Evolutionary conservation across 2,797 vertebrate genomes (phyloP), one percentile per base, ranked within the genome.

Genomic region (Ctenochaetus hawaiiensis): DNA sequence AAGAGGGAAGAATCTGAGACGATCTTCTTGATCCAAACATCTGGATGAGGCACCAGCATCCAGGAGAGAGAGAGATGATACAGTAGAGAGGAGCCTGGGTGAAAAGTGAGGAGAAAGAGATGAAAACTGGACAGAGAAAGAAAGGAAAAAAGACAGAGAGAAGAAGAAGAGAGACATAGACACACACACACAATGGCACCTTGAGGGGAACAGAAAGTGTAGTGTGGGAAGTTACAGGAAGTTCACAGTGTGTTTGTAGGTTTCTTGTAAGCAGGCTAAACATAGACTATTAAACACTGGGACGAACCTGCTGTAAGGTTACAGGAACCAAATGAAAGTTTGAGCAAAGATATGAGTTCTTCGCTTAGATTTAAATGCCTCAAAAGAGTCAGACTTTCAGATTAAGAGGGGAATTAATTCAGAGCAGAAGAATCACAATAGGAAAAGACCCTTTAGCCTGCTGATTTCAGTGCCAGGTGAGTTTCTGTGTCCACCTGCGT

Each of bases 401-500:
- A 14, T 43, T n/a, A 60, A 60, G 18, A 16, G 39, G 5, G 13
- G 23, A 7, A 37, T 44, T 60, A 39, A 10, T 43, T 13, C 37
- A 22, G 37, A 60, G n/a, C 2, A 22, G 5, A 60, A 43, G 1
- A 6, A 12, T 39, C 39, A 17, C 7, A 5, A 23, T 16, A 22
- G 57, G 8, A 43, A n/a, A 22, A 41, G 30, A 18, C n/a, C n/a
- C 18, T 22, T 37, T 9, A 56, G 23, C 3, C 53, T 34, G 53
- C 53, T 56, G 53, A 23, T 13, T 26, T 53, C 22, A 10, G 9
- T 44, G 9, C 23, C 53, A 70, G 47, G 63, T 70, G 43, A 66
- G 58, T 48, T 48, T 59, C 14, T 61, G 56, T 70, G 62, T 56
- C 44, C 22, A 47, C 22, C n/a, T 72, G 26, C 37, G 12, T 30